A percentile compares a stretch with the other conserved stretches of the same genome.
These are phyloP conservation scores for Acanthoscelides obtectus DNA, from an alignment of 2,888 invertebrate species.

Conservation along the genomic window DNA sequence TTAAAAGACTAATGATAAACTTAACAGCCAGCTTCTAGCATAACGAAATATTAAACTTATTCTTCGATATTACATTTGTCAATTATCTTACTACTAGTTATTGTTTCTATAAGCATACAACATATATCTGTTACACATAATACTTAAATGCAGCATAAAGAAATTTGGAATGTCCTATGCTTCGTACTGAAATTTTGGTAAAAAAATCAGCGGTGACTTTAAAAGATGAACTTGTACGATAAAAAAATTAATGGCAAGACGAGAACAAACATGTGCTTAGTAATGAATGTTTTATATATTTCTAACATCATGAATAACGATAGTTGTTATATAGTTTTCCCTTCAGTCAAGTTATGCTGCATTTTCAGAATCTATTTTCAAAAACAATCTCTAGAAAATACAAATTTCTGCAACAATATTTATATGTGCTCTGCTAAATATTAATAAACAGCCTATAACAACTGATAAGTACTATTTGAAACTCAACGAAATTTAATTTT, in stretches of 20 bases:
- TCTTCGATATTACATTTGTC: background rate
- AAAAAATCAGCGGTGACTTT: too few relatives aligned
- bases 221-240: too few relatives aligned
- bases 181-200: too few relatives aligned
- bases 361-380: background rate
- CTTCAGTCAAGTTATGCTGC: background rate
- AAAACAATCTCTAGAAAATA: background rate
- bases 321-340: too few relatives aligned
- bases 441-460: background rate
- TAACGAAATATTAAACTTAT: background rate
- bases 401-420: background rate
- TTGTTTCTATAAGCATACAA: background rate
- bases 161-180: background rate
- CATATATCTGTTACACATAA: background rate
- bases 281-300: too few relatives aligned
- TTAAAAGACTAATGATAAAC: background rate
- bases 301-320: too few relatives aligned
- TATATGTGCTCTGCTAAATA: background rate
- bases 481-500: background rate
- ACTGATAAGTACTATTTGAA: background rate
- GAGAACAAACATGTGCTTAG: too few relatives aligned
- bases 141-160: background rate
- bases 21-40: background rate
- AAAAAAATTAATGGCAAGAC: too few relatives aligned
- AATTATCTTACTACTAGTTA: background rate